Evolutionary conservation across 2,888 invertebrate species (phyloP).

Genomic region (Nemoura dubitans): DNA sequence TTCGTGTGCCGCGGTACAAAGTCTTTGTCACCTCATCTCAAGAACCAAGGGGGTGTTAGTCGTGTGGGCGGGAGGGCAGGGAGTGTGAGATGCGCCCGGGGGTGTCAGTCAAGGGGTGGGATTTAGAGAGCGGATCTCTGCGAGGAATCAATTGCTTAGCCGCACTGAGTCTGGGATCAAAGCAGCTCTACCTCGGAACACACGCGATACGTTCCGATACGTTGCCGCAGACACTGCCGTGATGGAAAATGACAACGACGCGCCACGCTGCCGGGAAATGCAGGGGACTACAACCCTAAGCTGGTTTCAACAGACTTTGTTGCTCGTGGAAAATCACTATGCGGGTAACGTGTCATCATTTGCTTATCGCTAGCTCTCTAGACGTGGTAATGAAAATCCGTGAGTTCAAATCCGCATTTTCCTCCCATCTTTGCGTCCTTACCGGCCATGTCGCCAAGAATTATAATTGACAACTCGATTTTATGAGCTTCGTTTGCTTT

Average conservation of each 20-base stretch:
- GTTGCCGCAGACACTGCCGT: not conserved
- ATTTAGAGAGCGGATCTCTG: not conserved
- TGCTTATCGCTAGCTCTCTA: too few species aligned
- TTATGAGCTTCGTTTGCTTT: not conserved
- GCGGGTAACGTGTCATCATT: not conserved
- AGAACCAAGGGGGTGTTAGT: not conserved
- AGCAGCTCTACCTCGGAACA: slow-evolving; percentile 1
- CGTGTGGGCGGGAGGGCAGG: not conserved
- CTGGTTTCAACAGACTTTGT: not conserved
- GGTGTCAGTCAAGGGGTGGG: not conserved
- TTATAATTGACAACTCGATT: not conserved
- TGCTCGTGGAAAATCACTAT: not conserved
- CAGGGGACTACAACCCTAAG: not conserved
- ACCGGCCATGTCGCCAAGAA: too few species aligned
- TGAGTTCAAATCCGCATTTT: not conserved
- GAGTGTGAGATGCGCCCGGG: not conserved
- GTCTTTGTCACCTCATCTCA: slow-evolving; percentile 13
- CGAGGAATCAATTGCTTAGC: slow-evolving; percentile 36
- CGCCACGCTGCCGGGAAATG: not conserved
- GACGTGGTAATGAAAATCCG: too few species aligned
- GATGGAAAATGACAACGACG: not conserved
- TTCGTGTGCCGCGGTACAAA: not conserved
- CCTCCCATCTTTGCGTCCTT: not conserved
- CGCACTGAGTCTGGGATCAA: slow-evolving; percentile 23
- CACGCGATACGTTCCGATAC: slow-evolving; percentile 29